Evolutionary conservation across 2,797 vertebrate species (phyloP), one percentile per base, ranked within the genome.

Genomic region (Ateles fusciceps): DNA sequence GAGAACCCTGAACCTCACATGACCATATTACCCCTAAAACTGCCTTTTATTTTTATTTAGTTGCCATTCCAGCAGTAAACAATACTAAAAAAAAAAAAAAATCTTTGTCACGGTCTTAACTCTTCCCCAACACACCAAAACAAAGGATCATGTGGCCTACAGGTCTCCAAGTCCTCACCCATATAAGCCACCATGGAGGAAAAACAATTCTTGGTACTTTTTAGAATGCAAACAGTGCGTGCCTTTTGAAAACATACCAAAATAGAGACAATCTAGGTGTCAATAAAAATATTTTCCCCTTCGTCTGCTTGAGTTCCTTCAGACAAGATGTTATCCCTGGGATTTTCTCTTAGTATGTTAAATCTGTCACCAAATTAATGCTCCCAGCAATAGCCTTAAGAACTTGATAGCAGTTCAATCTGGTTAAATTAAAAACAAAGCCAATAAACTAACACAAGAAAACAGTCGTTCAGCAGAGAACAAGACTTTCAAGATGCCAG

Each of bases 371-470:
- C 80, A 94, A 94, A 96, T 93, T 78, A 89, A 75, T 85, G 33
- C 85, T 86, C 79, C 76, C 48, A 95, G 28, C 22, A 92, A 80
- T 2, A 22, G 33, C 52, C 36, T 88, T 91, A 85, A 68, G 80
- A 93, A 83, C 61, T 80, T 68, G 30, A 61, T 22, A 42, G 64
- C 33, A 57, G 11, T 92, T 91, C 84, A 84, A 74, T 55, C 68
- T 90, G 36, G 79, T 59, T 96, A 96, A 89, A 68, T 94, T 86
- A 95, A 97, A 96, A 98, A 91, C 75, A 89, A 96, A 97, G 87
- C 68, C 59, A 94, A 93, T 75, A 94, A 96, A 96, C 30, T 79
- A 61, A 79, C 4, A 72, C 68, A 86, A 91, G 96, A 97, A 78
- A 91, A 89, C 44, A 93, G 44, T 57, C 14, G 3, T 88, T 91